Conservation (phyloP, 1,140 invertebrate genomes). For the Drosophila setifemur region DNA sequence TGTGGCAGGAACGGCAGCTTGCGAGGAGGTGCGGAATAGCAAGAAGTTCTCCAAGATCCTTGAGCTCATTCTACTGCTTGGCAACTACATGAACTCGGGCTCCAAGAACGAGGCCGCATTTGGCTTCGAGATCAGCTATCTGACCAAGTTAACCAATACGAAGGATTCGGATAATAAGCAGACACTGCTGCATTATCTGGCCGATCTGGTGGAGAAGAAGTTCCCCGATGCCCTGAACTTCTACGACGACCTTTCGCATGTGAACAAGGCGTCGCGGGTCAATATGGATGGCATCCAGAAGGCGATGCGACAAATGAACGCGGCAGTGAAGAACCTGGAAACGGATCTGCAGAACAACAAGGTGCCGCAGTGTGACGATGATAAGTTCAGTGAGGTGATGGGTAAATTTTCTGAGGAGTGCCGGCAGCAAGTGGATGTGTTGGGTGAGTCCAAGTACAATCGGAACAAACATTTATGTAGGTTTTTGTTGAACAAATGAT, state of each 20-base stretch:
- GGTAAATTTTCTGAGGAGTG: conserved; percentile 90
- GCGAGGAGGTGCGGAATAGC: conserved; percentile 95
- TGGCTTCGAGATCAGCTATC: conserved; percentile 98
- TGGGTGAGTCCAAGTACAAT: conserved; percentile 84
- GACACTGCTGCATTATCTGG: conserved; percentile 96
- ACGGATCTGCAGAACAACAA: conserved; percentile 93
- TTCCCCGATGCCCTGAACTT: conserved; percentile 93
- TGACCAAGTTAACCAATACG: conserved; percentile 96
- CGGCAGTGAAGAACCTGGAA: conserved; percentile 92
- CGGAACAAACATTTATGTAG: no score
- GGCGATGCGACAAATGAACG: conserved; percentile 92
- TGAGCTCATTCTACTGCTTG: conserved; percentile 94
- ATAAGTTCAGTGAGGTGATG: conserved; percentile 93
- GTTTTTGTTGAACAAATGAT: no score
- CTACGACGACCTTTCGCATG: conserved; percentile 93
- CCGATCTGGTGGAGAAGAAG: conserved; percentile 93
- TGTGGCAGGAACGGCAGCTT: conserved; percentile 96
- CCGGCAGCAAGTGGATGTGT: conserved; percentile 91
- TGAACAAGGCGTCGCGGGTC: conserved; percentile 91
- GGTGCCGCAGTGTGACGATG: conserved; percentile 89
- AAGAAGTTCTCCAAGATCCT: conserved; percentile 95
- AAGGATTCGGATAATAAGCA: conserved; percentile 97
- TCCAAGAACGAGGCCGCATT: conserved; percentile 96
- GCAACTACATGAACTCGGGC: conserved; percentile 98
- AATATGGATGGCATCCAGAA: conserved; percentile 94